These are phyloP conservation scores for Sturnira hondurensis DNA, from an alignment of 2,113 vertebrate genomes.

Conservation along the genomic window DNA sequence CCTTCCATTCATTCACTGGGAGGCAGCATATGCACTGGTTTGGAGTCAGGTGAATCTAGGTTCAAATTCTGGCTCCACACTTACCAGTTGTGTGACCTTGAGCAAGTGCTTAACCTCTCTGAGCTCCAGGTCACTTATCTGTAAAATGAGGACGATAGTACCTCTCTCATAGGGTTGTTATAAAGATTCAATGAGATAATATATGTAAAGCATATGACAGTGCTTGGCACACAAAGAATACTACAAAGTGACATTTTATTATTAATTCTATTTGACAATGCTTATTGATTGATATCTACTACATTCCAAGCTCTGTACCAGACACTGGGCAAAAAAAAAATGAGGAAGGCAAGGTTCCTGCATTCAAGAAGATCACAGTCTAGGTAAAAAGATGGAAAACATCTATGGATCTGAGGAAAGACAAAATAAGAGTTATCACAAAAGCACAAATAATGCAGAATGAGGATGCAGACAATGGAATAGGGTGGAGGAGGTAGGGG, in stretches of 20 bases:
- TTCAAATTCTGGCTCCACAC: conserved; percentile 36
- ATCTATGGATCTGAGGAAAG: not conserved
- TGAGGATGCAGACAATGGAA: not conserved
- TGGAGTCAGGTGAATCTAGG: not conserved
- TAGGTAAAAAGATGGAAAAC: not conserved
- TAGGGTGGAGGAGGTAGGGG: not conserved
- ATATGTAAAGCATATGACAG: not conserved
- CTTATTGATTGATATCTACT: not conserved
- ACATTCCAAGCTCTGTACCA: not conserved
- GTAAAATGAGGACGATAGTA: conserved; percentile 30
- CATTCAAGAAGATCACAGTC: not conserved
- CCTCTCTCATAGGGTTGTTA: conserved; percentile 12
- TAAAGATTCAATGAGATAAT: conserved; percentile 1
- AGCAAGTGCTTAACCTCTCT: conserved; percentile 55
- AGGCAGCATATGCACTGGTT: not conserved
- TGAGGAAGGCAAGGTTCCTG: not conserved
- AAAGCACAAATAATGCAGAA: not conserved
- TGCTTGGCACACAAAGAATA: not conserved
- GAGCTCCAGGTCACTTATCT: conserved; percentile 36
- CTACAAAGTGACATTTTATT: not conserved
- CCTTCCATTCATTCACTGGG: not conserved
- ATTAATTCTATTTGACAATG: not conserved
- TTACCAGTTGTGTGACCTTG: conserved; percentile 37
- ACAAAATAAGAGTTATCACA: not conserved
- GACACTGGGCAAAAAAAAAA: not conserved